Evolutionary conservation across 2,113 vertebrate genomes (phyloP).

Genomic region (Oreocharis arfaki): DNA sequence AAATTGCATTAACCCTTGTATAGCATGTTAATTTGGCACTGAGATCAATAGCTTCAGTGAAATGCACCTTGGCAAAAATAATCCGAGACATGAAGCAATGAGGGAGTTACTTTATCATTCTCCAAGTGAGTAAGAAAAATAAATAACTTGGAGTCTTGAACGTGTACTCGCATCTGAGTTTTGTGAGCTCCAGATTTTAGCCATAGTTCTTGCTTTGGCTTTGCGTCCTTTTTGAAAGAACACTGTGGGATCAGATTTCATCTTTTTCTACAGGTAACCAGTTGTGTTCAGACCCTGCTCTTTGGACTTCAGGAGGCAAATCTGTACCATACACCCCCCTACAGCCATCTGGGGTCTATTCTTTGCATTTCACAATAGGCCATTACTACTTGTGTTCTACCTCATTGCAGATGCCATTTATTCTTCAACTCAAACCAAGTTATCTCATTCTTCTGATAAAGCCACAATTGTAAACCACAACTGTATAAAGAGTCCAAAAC

Average conservation of each 20-base stretch:
- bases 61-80: neutral
- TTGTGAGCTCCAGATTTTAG: neutral
- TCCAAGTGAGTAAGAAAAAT: neutral
- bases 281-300: neutral
- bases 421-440: neutral
- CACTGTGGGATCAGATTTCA: neutral
- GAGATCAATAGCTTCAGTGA: neutral
- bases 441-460: neutral
- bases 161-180: neutral
- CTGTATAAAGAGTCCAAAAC: neutral
- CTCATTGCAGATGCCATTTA: neutral
- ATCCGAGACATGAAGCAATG: neutral
- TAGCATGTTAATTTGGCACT: neutral
- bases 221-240: neutral
- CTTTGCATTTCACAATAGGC: neutral
- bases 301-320: neutral
- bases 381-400: neutral
- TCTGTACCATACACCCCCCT: neutral
- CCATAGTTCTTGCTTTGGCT: neutral
- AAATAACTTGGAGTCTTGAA: neutral
- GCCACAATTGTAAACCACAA: neutral
- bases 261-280: neutral
- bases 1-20: neutral
- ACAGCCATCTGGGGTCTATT: neutral
- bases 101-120: neutral